Evolutionary conservation across 2,797 vertebrate species (phyloP), one percentile per base, ranked within the genome.

Genomic region (Bovichtus variegatus): DNA sequence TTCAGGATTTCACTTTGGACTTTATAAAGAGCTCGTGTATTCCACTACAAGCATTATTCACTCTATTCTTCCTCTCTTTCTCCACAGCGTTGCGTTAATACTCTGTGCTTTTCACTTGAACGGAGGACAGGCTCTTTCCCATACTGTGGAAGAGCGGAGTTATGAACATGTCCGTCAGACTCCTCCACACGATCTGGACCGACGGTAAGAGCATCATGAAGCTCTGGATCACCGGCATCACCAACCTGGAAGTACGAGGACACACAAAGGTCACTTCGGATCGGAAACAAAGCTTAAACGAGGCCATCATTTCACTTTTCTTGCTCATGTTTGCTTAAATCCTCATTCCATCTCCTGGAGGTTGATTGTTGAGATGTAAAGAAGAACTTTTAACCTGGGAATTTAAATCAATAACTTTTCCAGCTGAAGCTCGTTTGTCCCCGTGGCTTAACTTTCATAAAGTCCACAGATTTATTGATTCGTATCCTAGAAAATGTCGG

Each of bases 191-290:
- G 29, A 94, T 89, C 83, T 95, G 94, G 66, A 96, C 54, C 0
- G 97, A 96, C 2, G 98, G 97, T 49, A 98, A 58, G 5, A 95
- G 87, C 96, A 97, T 95, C 66, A 98, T 79, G 82, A 94, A 95
- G 77, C 95, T 96, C 80, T 94, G 97, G 86, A 97, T 92, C 59
- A 95, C 87, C 16, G 98, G 98, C 94, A 97, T 94, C 92, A 97
- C 88, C 88, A 98, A 59, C 98, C 98, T 99, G 91, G 4, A 79
- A 82, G 65, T 21, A 47, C 3, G 34, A 62, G 25, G 19, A 36
- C 10, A 47, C n/a, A n/a, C n/a, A 29, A 74, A 15, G n/a, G 46
- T 53, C 21, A 57, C 23, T 3, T 44, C 31, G 41, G 27, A 43
- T 38, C 7, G 27, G 53, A 38, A n/a, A n/a, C n/a, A n/a, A n/a